These are phyloP conservation scores for Pogonus chalceus DNA, from an alignment of 1,140 invertebrate genomes.

Conservation along the genomic window DNA sequence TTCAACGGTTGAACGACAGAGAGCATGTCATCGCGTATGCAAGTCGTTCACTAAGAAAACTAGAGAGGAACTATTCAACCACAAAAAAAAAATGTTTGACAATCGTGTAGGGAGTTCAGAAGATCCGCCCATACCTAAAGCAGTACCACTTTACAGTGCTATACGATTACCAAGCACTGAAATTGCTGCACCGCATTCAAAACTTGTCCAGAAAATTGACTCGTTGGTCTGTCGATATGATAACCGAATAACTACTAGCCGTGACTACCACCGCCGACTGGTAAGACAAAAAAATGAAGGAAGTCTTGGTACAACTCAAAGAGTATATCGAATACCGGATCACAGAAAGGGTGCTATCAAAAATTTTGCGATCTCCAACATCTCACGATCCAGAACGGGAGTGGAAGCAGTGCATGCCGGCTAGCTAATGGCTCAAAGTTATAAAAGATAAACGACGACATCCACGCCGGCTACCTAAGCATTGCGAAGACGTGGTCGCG, in stretches of 20 bases:
- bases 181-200: constrained; percentile 28
- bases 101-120: constrained; percentile 30
- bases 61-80: constrained; percentile 30
- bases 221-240: constrained; percentile 14
- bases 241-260: constrained; percentile 13
- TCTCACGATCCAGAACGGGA: constrained; percentile 4
- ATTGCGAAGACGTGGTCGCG: constrained; percentile 22
- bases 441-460: constrained; percentile 22
- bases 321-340: constrained; percentile 16
- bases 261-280: background rate
- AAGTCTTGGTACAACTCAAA: constrained; percentile 8
- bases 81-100: constrained; percentile 37
- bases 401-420: constrained; percentile 18
- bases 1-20: constrained; percentile 26
- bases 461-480: constrained; percentile 22
- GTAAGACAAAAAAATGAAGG: background rate
- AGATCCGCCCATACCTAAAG: constrained; percentile 30
- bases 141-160: constrained; percentile 31
- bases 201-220: constrained; percentile 18
- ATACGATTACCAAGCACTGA: constrained; percentile 36
- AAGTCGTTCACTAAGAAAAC: constrained; percentile 23
- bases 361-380: constrained; percentile 15
- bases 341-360: constrained; percentile 23
- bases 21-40: constrained; percentile 37
- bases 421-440: constrained; percentile 8